Percentiles rank a stretch among this genome's conserved stretches.
These are phyloP conservation scores for Hiodon alosoides DNA, from an alignment of 2,113 vertebrate species.

Conservation along the genomic window DNA sequence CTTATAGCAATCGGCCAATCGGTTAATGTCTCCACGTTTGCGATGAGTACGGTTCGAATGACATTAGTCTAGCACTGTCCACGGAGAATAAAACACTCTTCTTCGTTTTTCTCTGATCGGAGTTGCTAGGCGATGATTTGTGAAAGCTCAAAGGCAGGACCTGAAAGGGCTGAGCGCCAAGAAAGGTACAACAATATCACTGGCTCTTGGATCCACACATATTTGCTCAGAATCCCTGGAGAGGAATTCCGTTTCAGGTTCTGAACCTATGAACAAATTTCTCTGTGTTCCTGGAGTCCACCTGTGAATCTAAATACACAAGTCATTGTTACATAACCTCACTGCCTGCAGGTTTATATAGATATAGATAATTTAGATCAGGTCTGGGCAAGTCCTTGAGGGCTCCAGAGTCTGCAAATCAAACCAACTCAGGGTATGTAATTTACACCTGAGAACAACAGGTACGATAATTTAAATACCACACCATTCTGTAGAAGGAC, in stretches of 20 bases:
- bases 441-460: no score
- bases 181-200: background rate
- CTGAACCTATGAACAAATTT: background rate
- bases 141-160: background rate
- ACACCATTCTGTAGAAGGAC: no score
- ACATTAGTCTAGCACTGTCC: background rate
- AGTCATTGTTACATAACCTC: no score
- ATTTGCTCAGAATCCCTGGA: background rate
- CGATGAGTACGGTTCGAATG: background rate
- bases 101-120: background rate
- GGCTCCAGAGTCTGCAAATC: no score
- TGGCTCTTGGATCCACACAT: background rate
- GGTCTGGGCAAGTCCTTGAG: no score
- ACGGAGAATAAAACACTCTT: background rate
- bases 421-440: no score
- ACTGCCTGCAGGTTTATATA: no score
- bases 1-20: background rate
- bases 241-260: background rate
- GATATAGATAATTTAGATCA: no score
- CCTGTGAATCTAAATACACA: no score
- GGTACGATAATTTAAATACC: no score
- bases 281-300: background rate
- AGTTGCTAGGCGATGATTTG: constrained; percentile 1
- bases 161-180: background rate
- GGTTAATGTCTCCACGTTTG: background rate